Evolutionary conservation across 2,113 vertebrate genomes (phyloP).

Genomic region (Oryctolagus cuniculus): DNA sequence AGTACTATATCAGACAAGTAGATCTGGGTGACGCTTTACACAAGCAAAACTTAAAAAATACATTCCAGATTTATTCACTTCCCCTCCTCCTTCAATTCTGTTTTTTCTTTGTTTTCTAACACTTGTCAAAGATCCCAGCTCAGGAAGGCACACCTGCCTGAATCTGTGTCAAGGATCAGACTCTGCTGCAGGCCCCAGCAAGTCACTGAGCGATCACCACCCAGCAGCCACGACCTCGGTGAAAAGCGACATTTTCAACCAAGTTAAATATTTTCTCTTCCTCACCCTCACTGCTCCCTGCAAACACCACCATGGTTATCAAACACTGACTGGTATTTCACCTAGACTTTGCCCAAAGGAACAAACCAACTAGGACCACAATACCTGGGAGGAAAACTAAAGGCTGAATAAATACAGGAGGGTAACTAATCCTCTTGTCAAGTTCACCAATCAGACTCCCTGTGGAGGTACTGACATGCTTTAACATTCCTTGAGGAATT

Average conservation of each 20-base stretch:
- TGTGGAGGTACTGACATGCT: neutral
- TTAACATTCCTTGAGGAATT: conserved; percentile 52
- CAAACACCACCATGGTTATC: no score
- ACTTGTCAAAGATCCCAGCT: neutral
- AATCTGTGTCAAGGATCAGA: neutral
- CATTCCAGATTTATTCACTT: neutral
- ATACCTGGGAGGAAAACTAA: neutral
- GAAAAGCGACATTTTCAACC: neutral
- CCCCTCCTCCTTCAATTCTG: conserved; percentile 5
- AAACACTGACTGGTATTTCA: neutral
- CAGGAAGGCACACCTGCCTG: neutral
- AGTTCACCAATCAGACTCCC: neutral
- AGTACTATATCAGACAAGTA: neutral
- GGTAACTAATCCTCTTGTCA: conserved; percentile 14
- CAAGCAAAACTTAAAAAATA: neutral
- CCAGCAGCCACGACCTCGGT: neutral
- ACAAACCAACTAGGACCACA: conserved; percentile 12
- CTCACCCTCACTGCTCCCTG: neutral
- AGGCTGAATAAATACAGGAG: neutral
- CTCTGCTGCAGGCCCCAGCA: neutral
- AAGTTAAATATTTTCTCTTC: neutral
- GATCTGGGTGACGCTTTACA: neutral
- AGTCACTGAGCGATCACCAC: neutral
- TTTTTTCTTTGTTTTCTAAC: neutral
- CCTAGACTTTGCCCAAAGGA: conserved; percentile 24